These are phyloP conservation scores for Berghia stephanieae DNA, from an alignment of 1,140 invertebrate genomes.

Conservation along the genomic window DNA sequence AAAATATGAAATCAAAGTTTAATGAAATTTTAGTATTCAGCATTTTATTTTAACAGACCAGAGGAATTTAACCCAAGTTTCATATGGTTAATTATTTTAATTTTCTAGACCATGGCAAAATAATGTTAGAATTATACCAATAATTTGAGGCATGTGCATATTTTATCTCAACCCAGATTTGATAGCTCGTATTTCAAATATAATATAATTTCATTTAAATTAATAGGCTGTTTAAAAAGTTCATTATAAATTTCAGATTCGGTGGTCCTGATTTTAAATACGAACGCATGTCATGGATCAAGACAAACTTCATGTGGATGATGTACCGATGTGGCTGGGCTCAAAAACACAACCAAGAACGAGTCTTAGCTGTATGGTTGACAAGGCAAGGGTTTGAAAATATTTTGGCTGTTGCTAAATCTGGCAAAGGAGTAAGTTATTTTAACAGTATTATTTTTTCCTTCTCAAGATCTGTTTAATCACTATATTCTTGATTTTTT, in stretches of 20 bases:
- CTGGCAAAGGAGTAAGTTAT: too few species aligned
- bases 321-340: constrained; percentile 65
- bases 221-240: not conserved
- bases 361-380: constrained; percentile 58
- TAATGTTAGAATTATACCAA: not conserved
- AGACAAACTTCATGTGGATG: constrained; percentile 66
- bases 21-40: too few species aligned
- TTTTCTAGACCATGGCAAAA: not conserved
- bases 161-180: not conserved
- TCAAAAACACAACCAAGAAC: constrained; percentile 55
- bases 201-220: not conserved
- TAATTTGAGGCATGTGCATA: not conserved
- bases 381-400: constrained; percentile 51
- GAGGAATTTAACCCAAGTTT: not conserved
- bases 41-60: too few species aligned
- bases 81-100: not conserved
- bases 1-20: too few species aligned
- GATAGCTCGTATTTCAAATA: not conserved
- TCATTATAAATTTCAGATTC: constrained; percentile 40
- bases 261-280: constrained; percentile 52
- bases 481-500: too few species aligned
- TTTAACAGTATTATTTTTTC: too few species aligned
- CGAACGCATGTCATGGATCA: constrained; percentile 63
- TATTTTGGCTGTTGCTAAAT: constrained; percentile 51
- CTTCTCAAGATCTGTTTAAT: too few species aligned